Conservation (phyloP, 2,888 invertebrate genomes). For the Mamestra brassicae region DNA sequence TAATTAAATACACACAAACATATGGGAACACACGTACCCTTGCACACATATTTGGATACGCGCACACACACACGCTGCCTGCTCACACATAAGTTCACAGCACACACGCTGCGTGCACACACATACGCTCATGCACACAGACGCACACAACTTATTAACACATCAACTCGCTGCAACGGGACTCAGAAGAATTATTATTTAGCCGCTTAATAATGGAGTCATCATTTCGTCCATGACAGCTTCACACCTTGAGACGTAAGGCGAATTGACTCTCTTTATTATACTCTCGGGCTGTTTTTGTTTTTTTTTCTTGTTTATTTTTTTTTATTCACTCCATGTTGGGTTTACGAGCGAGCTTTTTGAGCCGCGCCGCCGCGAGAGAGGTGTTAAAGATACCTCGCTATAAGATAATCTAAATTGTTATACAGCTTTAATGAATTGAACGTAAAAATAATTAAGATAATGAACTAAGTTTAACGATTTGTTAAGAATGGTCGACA, state of each 20-base stretch:
- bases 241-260: conserved; percentile 88
- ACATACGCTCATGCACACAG: conserved; percentile 69
- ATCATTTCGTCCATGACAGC: conserved; percentile 89
- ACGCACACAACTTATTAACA: conserved; percentile 80
- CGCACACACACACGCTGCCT: conserved; percentile 54
- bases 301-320: conserved; percentile 65
- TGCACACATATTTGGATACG: conserved; percentile 36
- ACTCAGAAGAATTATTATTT: conserved; percentile 84
- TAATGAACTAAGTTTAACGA: conserved; percentile 74
- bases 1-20: conserved; percentile 70
- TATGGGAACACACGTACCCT: conserved; percentile 43
- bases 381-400: conserved; percentile 84
- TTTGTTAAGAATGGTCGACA: conserved; percentile 70
- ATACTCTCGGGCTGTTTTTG: conserved; percentile 72
- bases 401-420: conserved; percentile 81
- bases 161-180: conserved; percentile 79
- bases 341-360: conserved; percentile 85
- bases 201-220: conserved; percentile 89
- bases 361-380: conserved; percentile 76
- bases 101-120: conserved; percentile 47
- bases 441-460: conserved; percentile 83
- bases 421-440: conserved; percentile 80
- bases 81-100: conserved; percentile 53
- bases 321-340: conserved; percentile 75
- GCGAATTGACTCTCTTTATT: conserved; percentile 88